Evolutionary conservation across 2,888 invertebrate genomes (phyloP), one percentile per base, ranked within the genome.

Genomic region (Nomada ruficornis): DNA sequence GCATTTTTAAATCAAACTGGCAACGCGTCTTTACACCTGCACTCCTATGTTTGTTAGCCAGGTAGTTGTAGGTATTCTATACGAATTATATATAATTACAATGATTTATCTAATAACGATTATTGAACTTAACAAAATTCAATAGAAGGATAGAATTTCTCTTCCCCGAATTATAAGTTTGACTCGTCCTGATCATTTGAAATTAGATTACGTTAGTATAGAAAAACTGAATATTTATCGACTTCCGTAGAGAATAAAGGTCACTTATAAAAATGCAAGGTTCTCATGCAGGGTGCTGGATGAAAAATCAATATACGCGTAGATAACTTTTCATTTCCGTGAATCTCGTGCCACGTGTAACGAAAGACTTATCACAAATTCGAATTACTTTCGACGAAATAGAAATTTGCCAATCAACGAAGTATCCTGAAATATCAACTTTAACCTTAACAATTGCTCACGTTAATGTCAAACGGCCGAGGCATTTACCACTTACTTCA

Each of bases 401-500:
- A 47, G 47, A 47, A 47, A 47, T 10, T 47, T 47, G 15, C 15
- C 47, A 47, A 65, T 36, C 29, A 5, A 26, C 50, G 26, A 50
- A 64, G 47, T 18, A 26, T n/a, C 44, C 13, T 44, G 13, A n/a
- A 69, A 2, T 7, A 3, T 44, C n/a, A n/a, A 2, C 1, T 5
- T 0, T 11, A 23, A 10, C 23, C 15, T 0, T 42, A 42, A 55
- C 42, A 55, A 0, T 36, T 42, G 15, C 23, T 26, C 20, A 5
- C 23, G 47, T 23, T 57, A 42, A 42, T 2, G 54, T 23, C 15
- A 4, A 15, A 23, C 10, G 23, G 29, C 0, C 36, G 15, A 74
- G 64, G 20, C 11, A n/a, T 63, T 64, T 50, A 7, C 1, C 0
- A 90, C 92, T 93, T 77, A 93, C 93, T 89, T 93, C 82, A 93